Conservation (phyloP, 2,797 vertebrate genomes). For the Tinamus major region DNA sequence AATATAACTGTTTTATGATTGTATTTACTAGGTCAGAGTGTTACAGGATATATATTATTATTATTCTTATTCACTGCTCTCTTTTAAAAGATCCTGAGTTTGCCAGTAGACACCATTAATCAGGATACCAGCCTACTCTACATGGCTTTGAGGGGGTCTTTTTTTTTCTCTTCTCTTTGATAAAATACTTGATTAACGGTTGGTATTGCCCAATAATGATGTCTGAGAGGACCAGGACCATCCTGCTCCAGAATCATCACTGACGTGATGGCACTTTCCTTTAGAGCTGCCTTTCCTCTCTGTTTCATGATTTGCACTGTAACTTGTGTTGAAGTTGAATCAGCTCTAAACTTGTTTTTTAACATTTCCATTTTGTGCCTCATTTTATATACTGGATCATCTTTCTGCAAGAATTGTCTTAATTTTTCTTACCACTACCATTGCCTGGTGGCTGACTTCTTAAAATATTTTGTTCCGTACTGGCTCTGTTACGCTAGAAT, state of each 20-base stretch:
- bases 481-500: not conserved
- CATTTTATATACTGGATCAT: fast-evolving
- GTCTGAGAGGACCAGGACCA: not conserved
- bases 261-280: not conserved
- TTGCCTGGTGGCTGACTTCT: not conserved
- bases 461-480: fast-evolving
- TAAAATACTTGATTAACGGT: not conserved
- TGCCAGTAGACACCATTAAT: fast-evolving
- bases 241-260: not conserved
- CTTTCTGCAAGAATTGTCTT: not conserved
- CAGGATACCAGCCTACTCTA: not conserved
- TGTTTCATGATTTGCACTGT: not conserved
- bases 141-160: fast-evolving
- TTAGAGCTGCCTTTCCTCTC: not conserved
- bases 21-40: not conserved
- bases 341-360: not conserved
- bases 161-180: not conserved
- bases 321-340: not conserved
- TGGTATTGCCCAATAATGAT: not conserved
- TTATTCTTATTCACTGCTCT: not conserved
- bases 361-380: not conserved
- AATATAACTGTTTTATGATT: not conserved
- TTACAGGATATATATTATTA: not conserved
- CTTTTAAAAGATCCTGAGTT: not conserved
- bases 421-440: not conserved